Base-by-base conservation (phyloP, 2,113 vertebrate species). In the Malaclemys terrapin region DNA sequence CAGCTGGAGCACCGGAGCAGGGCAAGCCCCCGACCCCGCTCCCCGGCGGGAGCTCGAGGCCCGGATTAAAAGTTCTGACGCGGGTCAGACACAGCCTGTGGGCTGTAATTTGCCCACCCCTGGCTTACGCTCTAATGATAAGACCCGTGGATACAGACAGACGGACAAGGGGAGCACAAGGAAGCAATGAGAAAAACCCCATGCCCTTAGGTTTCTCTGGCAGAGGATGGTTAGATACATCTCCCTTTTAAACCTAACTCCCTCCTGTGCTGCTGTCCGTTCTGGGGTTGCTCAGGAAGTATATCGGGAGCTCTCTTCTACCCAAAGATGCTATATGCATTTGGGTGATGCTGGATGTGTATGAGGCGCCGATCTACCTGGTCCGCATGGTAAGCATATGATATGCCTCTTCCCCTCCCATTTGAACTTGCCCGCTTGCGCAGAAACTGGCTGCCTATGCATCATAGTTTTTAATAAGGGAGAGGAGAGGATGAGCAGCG, bases 321-420 rank as follows among this genome's bases (percentile, higher is more conserved):
- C 65, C 65, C 65, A 69, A n/a, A 35, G 27, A n/a, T 16, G n/a
- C n/a, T 38, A 4, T 22, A 72, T 22, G 19, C 12, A 2, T 52
- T 65, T 35, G 27, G 42, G 49, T 35, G 50, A 2, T 17, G 45
- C 45, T 35, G 42, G 14, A 72, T 85, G n/a, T 47, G 54, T 1
- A 11, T 0, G 0, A 16, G 14, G 25, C 53, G 24, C 50, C 11
- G 3, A 29, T 25, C 45, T 62, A 5, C 19, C 83, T 57, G 9
- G 3, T 25, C 65, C 2, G 16, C 0, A 0, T 57, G 49, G 83
- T 72, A 52, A 5, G 80, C 22, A 35, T 20, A 17, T 12, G 56
- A 82, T 45, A 3, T 82, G 90, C 31, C 38, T 42, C n/a, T 38
- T 75, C 38, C 20, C 38, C 4, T 75, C n/a, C 20, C 8, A 35